Evolutionary conservation across 37 sponge, comb jelly and placozoan species (phyloP).

Genomic region (Lycopodina hypogea): DNA sequence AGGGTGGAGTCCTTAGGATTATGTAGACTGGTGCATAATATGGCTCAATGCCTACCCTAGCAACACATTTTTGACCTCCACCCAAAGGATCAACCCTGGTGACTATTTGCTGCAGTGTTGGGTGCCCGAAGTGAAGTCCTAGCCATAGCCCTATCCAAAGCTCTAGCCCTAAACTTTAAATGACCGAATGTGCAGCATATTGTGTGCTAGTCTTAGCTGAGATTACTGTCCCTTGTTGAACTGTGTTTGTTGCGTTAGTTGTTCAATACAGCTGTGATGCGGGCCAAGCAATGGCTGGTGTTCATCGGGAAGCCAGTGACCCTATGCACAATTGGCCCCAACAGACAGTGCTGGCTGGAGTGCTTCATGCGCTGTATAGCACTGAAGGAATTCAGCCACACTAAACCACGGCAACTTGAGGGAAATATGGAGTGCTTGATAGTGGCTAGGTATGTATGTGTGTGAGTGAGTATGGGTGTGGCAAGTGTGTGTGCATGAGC

Average conservation of each 20-base stretch:
- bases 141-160: too few relatives aligned
- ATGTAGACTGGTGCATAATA: too few relatives aligned
- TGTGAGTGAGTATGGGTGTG: constrained; percentile 17
- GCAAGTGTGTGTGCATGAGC: too few relatives aligned
- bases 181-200: not conserved
- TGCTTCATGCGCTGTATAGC: constrained; percentile 57
- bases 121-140: too few relatives aligned
- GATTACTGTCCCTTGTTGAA: not conserved
- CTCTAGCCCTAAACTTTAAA: too few relatives aligned
- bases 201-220: not conserved
- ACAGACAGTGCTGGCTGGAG: constrained; percentile 87
- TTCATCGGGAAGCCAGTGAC: constrained; percentile 89
- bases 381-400: constrained; percentile 52
- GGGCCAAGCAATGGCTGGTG: constrained; percentile 79
- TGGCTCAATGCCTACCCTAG: too few relatives aligned
- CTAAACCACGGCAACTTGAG: constrained; percentile 51
- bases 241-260: constrained; percentile 35
- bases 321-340: constrained; percentile 83
- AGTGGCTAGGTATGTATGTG: constrained; percentile 9
- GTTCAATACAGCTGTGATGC: constrained; percentile 90
- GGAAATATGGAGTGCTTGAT: constrained; percentile 40
- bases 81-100: too few relatives aligned
- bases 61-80: too few relatives aligned
- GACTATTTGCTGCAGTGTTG: too few relatives aligned
- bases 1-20: not conserved